Evolutionary conservation across 2,888 invertebrate genomes (phyloP).

Genomic region (Flabesymbios commensalis): DNA sequence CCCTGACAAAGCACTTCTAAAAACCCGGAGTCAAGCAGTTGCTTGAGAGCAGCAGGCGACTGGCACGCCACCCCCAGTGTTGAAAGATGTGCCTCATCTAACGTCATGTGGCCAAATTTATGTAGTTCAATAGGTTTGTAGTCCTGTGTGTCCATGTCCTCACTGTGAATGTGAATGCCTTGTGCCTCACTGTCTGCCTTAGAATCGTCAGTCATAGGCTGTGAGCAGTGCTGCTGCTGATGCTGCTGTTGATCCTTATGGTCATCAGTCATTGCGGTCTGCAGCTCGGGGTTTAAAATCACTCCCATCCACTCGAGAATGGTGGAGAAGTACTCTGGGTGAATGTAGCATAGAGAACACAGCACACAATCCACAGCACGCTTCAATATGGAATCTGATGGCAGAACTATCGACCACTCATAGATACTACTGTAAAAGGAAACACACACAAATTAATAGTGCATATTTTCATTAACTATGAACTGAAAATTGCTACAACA

Average conservation of each 20-base stretch:
- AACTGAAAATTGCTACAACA: no score
- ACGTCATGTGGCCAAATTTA: conserved; percentile 46
- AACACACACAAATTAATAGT: background rate
- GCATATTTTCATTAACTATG: background rate
- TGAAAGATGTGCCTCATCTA: conserved; percentile 67
- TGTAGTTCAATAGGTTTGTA: conserved; percentile 36
- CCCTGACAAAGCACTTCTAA: conserved; percentile 61
- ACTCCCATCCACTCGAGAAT: conserved; percentile 74
- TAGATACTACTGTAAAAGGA: conserved; percentile 68
- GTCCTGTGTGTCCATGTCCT: conserved; percentile 18
- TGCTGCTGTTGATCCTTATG: conserved; percentile 13
- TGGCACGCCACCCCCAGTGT: conserved; percentile 80
- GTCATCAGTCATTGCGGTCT: conserved; percentile 57
- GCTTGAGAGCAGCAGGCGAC: conserved; percentile 77
- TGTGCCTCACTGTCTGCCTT: conserved; percentile 51
- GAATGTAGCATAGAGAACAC: conserved; percentile 84
- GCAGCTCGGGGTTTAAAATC: conserved; percentile 67
- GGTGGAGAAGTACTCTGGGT: conserved; percentile 76
- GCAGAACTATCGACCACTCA: conserved; percentile 75
- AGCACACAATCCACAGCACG: conserved; percentile 82
- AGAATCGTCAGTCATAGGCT: conserved; percentile 43
- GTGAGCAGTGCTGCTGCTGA: conserved; percentile 4
- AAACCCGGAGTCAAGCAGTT: conserved; percentile 77
- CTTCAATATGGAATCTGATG: conserved; percentile 73
- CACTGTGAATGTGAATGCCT: background rate